Conservation (phyloP, 2,113 vertebrate genomes). For the Semnornis frantzii region DNA sequence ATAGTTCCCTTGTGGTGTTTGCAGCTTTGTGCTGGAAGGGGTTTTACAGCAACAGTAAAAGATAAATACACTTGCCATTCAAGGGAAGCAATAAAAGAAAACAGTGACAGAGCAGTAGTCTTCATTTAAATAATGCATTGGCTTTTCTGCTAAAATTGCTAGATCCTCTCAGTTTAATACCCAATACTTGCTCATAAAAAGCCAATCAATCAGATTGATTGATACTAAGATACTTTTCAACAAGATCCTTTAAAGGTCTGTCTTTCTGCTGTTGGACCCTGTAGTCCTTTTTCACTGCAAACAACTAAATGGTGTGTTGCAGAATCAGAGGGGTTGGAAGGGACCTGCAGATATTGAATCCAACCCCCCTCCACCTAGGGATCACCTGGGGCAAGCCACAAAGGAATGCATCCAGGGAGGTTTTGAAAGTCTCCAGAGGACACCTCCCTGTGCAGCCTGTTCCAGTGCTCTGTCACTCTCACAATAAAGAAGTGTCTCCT, state of each 20-base stretch:
- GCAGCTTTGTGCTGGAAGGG: background rate
- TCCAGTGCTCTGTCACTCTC: too few relatives aligned
- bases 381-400: too few relatives aligned
- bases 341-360: too few relatives aligned
- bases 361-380: too few relatives aligned
- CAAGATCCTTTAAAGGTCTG: background rate
- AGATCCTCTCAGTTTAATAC: background rate
- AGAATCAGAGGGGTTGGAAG: too few relatives aligned
- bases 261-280: background rate
- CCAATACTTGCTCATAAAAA: background rate
- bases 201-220: background rate
- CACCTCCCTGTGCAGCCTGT: too few relatives aligned
- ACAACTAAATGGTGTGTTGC: background rate
- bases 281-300: background rate
- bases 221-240: background rate
- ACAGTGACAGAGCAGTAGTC: background rate
- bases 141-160: background rate
- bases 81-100: background rate
- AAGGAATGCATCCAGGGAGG: too few relatives aligned
- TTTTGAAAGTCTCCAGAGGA: too few relatives aligned
- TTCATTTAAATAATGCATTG: conserved; percentile 15
- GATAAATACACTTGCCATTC: conserved; percentile 29
- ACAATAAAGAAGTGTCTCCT: too few relatives aligned
- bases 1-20: background rate
- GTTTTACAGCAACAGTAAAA: conserved; percentile 45